Base-by-base conservation (phyloP, 2,113 vertebrate genomes). In the Noturus placidus region DNA sequence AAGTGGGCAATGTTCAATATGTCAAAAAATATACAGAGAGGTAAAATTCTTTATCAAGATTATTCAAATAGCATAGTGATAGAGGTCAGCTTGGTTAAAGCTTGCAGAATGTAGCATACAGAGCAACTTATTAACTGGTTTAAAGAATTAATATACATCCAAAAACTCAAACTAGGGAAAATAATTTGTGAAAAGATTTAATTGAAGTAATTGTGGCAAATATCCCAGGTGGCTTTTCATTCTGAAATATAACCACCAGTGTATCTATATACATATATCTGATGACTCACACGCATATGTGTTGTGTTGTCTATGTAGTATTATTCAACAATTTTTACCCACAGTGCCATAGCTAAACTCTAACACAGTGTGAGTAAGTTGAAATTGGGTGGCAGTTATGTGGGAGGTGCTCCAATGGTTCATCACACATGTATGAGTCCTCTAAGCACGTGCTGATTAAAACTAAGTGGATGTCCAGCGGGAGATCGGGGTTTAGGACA, bases 341-440 rank as follows among this genome's bases (percentile, higher is more conserved):
- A 84, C 46, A 83, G 25, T 11, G 80, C 74, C 22, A 84, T 70
- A 91, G 84, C 80, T 67, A 76, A 76, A 84, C 46, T 77, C 27
- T 80, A n/a, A 85, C 87, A 87, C 46, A 83, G 57, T 86, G 86
- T 54, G 52, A 56, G 57, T 25, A 33, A 90, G 90, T 33, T 89
- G 87, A 92, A 93, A 92, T 92, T 88, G 88, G 89, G 91, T 89
- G 89, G 89, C 92, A 93, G 77, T 89, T 89, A 90, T 89, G 13
- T 56, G 83, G 91, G 83, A 82, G 78, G 82, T 78, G 77, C 50
- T 65, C 67, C 38, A 85, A 85, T 84, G 74, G 59, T 76, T 63
- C 80, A 86, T 70, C 85, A 83, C 20, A 42, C 25, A 22, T 76
- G 87, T 79, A 83, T 86, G 57, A 27, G 30, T 38, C 35, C 72